phyloP scores from a whole-genome alignment of 2,113 vertebrate species.

The Psammodynastes pulverulentus region DNA sequence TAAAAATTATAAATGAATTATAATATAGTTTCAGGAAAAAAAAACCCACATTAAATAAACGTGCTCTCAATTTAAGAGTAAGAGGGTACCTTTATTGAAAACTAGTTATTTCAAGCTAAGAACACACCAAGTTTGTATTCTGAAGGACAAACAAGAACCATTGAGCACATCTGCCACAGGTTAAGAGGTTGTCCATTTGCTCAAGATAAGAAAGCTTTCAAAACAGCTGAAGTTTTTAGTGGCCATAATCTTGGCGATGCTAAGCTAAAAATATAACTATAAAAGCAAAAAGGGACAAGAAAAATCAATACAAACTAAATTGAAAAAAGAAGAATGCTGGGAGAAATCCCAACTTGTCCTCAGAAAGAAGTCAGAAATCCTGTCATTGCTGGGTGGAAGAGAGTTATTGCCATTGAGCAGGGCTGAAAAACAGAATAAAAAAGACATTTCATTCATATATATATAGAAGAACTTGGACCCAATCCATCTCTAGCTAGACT shows the following conservation, averaged over 20 bases:
- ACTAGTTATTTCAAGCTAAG: background rate
- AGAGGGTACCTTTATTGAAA: background rate
- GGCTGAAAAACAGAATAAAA: background rate
- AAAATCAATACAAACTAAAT: slow-evolving; percentile 31
- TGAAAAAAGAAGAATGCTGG: slow-evolving; percentile 30
- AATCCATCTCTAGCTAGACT: background rate
- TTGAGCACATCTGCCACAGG: background rate
- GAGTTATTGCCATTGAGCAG: background rate
- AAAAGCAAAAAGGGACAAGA: slow-evolving; percentile 1
- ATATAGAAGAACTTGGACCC: background rate
- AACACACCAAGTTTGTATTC: background rate
- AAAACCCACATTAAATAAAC: too few species aligned
- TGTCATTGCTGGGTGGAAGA: background rate
- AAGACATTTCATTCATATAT: background rate
- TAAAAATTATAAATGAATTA: too few species aligned
- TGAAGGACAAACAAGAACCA: background rate
- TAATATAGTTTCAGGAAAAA: background rate
- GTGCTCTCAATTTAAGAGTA: background rate
- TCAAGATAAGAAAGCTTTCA: slow-evolving; percentile 1
- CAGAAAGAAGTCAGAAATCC: slow-evolving; percentile 1
- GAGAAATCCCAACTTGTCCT: background rate
- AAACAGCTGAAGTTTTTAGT: slow-evolving; percentile 5
- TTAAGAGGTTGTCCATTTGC: slow-evolving; percentile 9
- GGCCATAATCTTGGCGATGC: slow-evolving; percentile 6
- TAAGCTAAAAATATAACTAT: slow-evolving; percentile 27